phyloP scores from a whole-genome alignment of 1,140 invertebrate genomes.

The Conus betulinus region DNA sequence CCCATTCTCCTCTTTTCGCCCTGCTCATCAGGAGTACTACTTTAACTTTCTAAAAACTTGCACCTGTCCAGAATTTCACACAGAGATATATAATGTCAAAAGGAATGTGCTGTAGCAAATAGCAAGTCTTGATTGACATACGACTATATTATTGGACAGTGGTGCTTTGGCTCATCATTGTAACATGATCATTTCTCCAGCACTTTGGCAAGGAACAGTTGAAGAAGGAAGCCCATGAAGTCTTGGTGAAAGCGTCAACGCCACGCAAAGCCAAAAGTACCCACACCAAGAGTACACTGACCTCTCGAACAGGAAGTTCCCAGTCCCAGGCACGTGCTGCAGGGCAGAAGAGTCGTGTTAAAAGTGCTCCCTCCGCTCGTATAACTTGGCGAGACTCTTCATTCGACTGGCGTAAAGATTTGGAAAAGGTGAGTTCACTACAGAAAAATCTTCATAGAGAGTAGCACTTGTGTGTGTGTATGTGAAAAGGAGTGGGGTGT shows the following conservation, averaged over 20 bases:
- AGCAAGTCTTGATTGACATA: too few species aligned
- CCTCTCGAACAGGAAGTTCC: neutral
- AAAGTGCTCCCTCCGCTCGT: neutral
- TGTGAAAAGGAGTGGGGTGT: too few species aligned
- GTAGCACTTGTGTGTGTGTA: too few species aligned
- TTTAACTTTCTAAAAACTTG: too few species aligned
- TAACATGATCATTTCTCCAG: slow-evolving; percentile 41
- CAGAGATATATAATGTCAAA: too few species aligned
- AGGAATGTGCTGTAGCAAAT: too few species aligned
- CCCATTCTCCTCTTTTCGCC: too few species aligned
- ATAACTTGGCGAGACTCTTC: slow-evolving; percentile 17
- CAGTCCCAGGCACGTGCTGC: neutral
- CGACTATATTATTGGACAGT: too few species aligned
- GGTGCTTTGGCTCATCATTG: too few species aligned
- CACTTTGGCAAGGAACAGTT: slow-evolving; percentile 57
- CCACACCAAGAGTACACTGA: neutral
- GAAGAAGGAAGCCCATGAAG: slow-evolving; percentile 50
- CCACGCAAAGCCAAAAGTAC: slow-evolving; percentile 14
- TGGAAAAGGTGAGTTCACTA: slow-evolving; percentile 12
- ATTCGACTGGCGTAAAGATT: slow-evolving; percentile 28
- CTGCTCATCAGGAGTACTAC: too few species aligned
- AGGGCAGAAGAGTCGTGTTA: neutral
- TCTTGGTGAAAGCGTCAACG: slow-evolving; percentile 45
- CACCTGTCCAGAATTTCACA: too few species aligned
- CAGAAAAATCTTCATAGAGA: too few species aligned